Evolutionary conservation across 1,140 invertebrate species (phyloP), one percentile per base, ranked within the genome.

Genomic region (Pristionchus pacificus): DNA sequence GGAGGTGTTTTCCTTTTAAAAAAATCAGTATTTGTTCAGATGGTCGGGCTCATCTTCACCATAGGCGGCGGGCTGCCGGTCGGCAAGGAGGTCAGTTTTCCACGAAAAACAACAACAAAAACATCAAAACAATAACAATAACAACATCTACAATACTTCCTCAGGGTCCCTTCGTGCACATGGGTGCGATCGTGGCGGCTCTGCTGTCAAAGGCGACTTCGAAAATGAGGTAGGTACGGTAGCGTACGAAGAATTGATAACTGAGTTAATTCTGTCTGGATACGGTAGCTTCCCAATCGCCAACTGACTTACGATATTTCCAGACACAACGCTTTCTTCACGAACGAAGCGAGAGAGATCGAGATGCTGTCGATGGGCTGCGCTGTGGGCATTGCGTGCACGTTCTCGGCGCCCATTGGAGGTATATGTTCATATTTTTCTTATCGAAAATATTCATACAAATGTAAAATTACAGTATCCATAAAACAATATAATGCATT

Each of bases 1-100:
- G n/a, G n/a, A n/a, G n/a, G n/a, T 49, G 38, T 19, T 10, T 49
- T 49, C 19, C 19, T 49, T 10, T 49, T 49, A 19, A 49, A 10
- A 49, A 49, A 49, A 10, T 10, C 38, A 6, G 6, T 6, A 49
- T 10, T 6, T 10, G 19, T 49, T 49, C 38, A 98, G 88, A 88
- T 95, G 25, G 89, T 97, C 57, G 93, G 94, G 25, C 88, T 98
- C 31, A 97, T 93, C 55, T 92, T 93, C 30, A 94, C 95, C 0
- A 86, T 98, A 57, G 95, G 95, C 2, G 94, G 92, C 79, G 95
- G 95, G 61, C 88, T 98, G 84, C 95, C 96, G 0, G 87, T 98
- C 65, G 95, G 95, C 60, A 98, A 98, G 89, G 95, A 97, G 89
- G 91, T 92, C 68, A 2, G 32, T 38, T 31, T 57, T 74, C n/a